phyloP scores from a whole-genome alignment of 2,113 vertebrate species.

The Sphaerodactylus townsendi region DNA sequence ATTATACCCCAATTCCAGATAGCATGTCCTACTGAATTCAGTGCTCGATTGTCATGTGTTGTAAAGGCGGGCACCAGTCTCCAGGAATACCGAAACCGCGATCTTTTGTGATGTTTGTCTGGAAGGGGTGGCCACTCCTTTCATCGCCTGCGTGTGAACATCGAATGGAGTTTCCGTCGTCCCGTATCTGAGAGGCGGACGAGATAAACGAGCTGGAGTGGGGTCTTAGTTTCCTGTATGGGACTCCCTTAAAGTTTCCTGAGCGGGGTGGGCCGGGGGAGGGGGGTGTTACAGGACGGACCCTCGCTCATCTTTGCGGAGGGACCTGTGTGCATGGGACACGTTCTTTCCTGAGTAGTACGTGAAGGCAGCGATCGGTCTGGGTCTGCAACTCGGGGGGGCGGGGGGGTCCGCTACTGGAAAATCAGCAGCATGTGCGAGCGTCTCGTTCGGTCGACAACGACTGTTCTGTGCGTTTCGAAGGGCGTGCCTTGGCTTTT shows the following conservation, averaged over 20 bases:
- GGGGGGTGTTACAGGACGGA: too few relatives aligned
- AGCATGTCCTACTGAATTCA: background rate
- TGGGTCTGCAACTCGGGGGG: background rate
- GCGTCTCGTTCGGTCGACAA: background rate
- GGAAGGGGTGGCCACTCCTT: background rate
- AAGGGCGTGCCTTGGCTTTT: too few relatives aligned
- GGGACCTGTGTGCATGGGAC: background rate
- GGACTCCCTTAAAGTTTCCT: background rate
- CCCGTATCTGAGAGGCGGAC: background rate
- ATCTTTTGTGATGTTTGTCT: background rate
- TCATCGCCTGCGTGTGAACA: slow-evolving; percentile 1
- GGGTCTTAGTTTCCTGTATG: background rate
- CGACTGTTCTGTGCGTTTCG: too few relatives aligned
- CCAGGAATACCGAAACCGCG: background rate
- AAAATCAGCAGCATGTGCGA: background rate
- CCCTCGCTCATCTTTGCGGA: background rate
- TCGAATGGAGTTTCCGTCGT: background rate
- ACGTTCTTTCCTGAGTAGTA: background rate
- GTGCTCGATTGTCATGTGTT: background rate
- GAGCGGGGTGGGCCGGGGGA: too few relatives aligned
- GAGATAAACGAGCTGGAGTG: background rate
- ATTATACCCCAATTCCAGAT: background rate
- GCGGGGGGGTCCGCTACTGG: background rate
- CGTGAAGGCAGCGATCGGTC: background rate
- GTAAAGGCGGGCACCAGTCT: background rate